Conservation (phyloP, 1,140 invertebrate genomes). For the Diabrotica virgifera region DNA sequence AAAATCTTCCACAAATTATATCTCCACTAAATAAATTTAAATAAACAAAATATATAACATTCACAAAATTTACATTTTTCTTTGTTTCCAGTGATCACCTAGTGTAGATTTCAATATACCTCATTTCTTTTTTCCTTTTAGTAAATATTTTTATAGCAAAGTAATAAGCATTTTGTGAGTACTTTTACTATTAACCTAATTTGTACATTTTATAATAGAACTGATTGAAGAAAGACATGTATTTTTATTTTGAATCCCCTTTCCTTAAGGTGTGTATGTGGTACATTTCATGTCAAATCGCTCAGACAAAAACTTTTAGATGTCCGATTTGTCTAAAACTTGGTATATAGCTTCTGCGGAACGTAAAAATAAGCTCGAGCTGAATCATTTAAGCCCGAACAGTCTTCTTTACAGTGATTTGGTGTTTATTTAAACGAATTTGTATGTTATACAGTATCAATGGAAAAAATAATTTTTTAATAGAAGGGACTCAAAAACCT, state of each 20-base stretch:
- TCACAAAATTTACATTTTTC: slow-evolving; percentile 1
- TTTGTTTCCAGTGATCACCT: slow-evolving; percentile 4
- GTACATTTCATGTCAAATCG: too few relatives aligned
- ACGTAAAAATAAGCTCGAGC: too few relatives aligned
- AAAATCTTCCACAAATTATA: neutral
- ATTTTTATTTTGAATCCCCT: slow-evolving; percentile 9
- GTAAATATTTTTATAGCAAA: slow-evolving; percentile 4
- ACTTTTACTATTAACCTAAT: slow-evolving; percentile 13
- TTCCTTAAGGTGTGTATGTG: too few relatives aligned
- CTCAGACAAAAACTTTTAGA: too few relatives aligned
- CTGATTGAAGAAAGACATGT: slow-evolving; percentile 2
- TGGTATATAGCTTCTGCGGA: too few relatives aligned
- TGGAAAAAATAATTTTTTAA: too few relatives aligned
- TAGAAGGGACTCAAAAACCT: too few relatives aligned
- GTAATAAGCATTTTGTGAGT: slow-evolving; percentile 11
- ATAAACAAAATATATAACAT: neutral
- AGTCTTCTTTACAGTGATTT: too few relatives aligned
- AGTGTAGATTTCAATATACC: slow-evolving; percentile 11
- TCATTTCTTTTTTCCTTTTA: slow-evolving; percentile 1
- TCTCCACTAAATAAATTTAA: neutral
- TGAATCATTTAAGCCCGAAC: too few relatives aligned
- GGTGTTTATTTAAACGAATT: too few relatives aligned
- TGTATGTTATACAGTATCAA: too few relatives aligned
- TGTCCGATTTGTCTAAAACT: too few relatives aligned
- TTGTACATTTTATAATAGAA: slow-evolving; percentile 13